Conservation (phyloP, 2,797 vertebrate genomes). For the Dromococcyx pavoninus region DNA sequence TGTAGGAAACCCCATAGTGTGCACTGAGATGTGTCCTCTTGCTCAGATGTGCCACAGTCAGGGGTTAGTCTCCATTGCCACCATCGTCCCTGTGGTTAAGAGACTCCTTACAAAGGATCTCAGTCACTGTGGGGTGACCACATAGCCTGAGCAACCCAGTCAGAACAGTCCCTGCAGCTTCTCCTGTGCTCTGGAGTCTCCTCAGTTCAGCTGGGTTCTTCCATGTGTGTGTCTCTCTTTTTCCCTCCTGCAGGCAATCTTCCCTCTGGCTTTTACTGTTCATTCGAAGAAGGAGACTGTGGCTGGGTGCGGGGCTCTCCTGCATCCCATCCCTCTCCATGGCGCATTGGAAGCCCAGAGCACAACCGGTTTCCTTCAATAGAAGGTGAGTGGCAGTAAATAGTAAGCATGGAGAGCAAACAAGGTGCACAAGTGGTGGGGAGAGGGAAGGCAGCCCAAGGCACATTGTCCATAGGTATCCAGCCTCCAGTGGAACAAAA, state of each 20-base stretch:
- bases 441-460: not conserved
- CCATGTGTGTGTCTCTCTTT: not conserved
- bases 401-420: not conserved
- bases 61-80: not conserved
- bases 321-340: slow-evolving; percentile 70
- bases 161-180: not conserved
- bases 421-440: not conserved
- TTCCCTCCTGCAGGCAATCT: slow-evolving; percentile 81
- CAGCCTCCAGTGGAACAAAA: not conserved
- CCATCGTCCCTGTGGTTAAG: not conserved
- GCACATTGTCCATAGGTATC: not conserved
- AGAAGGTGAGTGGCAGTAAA: slow-evolving; percentile 66
- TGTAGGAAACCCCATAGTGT: not conserved
- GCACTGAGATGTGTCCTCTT: not conserved
- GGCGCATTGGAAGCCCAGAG: slow-evolving; percentile 79
- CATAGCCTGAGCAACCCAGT: fast-evolving
- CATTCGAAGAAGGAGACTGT: slow-evolving; percentile 90
- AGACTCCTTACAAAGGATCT: not conserved
- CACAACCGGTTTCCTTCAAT: slow-evolving; percentile 50
- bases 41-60: fast-evolving
- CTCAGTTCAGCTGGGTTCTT: not conserved
- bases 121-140: not conserved
- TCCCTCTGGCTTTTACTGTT: slow-evolving; percentile 91
- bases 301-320: slow-evolving; percentile 82
- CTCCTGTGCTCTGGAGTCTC: not conserved